phyloP scores from a whole-genome alignment of 2,797 vertebrate species.

The Pseudochromis fuscus region DNA sequence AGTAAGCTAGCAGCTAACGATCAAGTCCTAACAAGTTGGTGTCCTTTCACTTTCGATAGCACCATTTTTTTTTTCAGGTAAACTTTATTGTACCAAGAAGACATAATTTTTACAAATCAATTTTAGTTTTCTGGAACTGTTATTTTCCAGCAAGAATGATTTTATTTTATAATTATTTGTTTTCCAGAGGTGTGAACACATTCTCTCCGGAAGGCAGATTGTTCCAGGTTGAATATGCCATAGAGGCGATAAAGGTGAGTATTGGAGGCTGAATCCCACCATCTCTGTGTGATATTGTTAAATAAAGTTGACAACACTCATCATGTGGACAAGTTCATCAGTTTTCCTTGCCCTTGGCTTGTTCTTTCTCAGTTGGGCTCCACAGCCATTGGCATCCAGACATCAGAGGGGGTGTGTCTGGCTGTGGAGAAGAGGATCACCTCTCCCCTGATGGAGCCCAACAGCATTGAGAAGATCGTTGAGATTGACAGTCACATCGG shows the following conservation, averaged over 20 bases:
- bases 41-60: constrained; percentile 83
- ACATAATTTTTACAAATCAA: no score
- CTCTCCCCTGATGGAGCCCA: constrained; percentile 98
- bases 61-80: no score
- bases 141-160: no score
- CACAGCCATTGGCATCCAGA: constrained; percentile 99
- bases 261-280: not conserved
- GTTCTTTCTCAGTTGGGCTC: constrained; percentile 91
- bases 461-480: constrained; percentile 99
- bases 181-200: constrained; percentile 94
- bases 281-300: not conserved
- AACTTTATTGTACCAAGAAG: no score
- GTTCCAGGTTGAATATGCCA: constrained; percentile 99
- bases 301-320: not conserved
- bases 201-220: constrained; percentile 98
- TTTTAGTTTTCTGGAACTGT: no score
- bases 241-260: constrained; percentile 97
- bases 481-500: constrained; percentile 98
- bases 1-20: constrained; percentile 13
- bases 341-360: not conserved
- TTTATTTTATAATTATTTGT: no score
- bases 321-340: not conserved
- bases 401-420: constrained; percentile 95
- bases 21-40: not conserved
- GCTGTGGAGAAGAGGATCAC: constrained; percentile 99